Evolutionary conservation across 1,140 invertebrate genomes (phyloP).

Genomic region (Teleogryllus occipitalis): DNA sequence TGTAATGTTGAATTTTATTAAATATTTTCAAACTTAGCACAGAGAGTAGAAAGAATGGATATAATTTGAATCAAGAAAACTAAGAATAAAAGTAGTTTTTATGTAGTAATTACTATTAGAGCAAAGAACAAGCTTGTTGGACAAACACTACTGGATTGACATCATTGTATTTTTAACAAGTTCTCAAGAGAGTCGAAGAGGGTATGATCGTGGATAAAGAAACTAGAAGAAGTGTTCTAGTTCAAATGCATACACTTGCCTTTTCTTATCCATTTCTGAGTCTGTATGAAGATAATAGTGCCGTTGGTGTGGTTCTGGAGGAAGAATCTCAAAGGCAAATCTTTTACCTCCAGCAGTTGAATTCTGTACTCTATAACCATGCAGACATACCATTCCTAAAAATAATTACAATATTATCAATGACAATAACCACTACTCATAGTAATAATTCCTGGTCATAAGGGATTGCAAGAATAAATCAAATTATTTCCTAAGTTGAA

Average conservation of each 20-base stretch:
- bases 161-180: not conserved
- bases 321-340: constrained; percentile 84
- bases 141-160: not conserved
- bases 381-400: constrained; percentile 80
- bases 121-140: not conserved
- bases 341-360: constrained; percentile 60
- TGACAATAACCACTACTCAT: too few species aligned
- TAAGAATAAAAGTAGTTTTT: not conserved
- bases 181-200: not conserved
- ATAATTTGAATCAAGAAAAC: too few species aligned
- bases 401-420: constrained; percentile 19
- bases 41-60: too few species aligned
- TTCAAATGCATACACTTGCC: constrained; percentile 46
- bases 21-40: too few species aligned
- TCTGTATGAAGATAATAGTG: constrained; percentile 90
- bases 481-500: too few species aligned
- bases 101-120: constrained; percentile 7
- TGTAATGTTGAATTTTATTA: too few species aligned
- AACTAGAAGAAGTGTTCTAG: not conserved
- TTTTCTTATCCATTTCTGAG: constrained; percentile 89
- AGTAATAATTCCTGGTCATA: too few species aligned
- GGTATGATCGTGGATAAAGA: not conserved
- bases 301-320: constrained; percentile 74
- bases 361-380: constrained; percentile 82
- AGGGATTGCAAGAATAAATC: too few species aligned